A percentile compares a stretch with the other conserved stretches of the same genome.
phyloP scores from a whole-genome alignment of 92 coral and sea anemone genomes.

The Meandrina meandrites region DNA sequence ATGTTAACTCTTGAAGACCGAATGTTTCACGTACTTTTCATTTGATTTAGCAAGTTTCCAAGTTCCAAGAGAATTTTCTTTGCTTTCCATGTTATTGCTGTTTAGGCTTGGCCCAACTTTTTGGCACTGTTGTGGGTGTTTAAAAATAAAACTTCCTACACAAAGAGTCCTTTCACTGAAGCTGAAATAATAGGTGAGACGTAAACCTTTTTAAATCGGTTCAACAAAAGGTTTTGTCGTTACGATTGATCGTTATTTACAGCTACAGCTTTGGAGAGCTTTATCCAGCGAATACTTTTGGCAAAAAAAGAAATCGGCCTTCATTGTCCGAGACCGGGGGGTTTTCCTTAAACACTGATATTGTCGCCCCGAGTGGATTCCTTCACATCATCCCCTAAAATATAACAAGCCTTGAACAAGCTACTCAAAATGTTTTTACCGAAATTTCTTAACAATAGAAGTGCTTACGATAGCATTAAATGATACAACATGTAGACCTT shows the following conservation, averaged over 20 bases:
- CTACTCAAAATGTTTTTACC: neutral
- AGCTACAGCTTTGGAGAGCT: neutral
- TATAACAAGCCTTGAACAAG: neutral
- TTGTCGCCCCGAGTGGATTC: neutral
- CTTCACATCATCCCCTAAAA: neutral
- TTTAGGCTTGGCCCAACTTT: neutral
- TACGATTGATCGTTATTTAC: neutral
- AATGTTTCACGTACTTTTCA: neutral
- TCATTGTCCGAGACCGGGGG: neutral
- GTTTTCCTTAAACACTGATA: neutral
- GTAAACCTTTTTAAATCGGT: neutral
- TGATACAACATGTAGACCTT: neutral
- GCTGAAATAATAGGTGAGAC: neutral
- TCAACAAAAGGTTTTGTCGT: neutral
- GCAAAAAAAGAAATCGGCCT: too few species aligned
- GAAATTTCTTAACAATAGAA: neutral
- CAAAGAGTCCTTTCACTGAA: neutral
- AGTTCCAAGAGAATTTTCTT: neutral
- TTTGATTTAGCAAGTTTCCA: too few species aligned
- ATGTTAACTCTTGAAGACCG: neutral
- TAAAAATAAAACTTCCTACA: neutral
- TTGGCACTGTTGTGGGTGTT: neutral
- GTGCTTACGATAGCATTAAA: neutral
- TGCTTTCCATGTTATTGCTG: neutral
- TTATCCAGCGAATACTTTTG: neutral